phyloP scores from a whole-genome alignment of 2,797 vertebrate genomes.

The Molossus alvarezi region DNA sequence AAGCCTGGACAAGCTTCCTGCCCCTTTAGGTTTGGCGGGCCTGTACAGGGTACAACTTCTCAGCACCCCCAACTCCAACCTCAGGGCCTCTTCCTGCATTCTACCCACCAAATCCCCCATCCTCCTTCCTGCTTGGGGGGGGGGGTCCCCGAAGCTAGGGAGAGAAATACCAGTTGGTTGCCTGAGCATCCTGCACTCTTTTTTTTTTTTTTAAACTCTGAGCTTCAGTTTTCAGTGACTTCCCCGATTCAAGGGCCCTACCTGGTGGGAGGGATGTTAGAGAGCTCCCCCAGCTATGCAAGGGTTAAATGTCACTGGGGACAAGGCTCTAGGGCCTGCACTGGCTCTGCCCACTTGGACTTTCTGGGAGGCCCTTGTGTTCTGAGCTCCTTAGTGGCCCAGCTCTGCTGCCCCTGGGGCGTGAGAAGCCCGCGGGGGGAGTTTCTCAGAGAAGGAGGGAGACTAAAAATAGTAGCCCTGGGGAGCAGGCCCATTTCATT shows the following conservation, averaged over 20 bases:
- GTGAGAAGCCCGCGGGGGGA: slow-evolving; percentile 86
- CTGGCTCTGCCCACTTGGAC: neutral
- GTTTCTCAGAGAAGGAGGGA: slow-evolving; percentile 85
- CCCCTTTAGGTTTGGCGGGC: neutral
- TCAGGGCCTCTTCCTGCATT: neutral
- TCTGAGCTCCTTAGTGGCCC: neutral
- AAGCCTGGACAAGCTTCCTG: neutral
- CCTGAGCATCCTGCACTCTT: too few relatives aligned
- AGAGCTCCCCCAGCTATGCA: neutral
- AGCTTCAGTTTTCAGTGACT: neutral
- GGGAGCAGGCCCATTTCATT: slow-evolving; percentile 70
- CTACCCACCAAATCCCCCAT: neutral
- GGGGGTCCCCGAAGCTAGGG: neutral
- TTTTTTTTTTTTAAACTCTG: neutral
- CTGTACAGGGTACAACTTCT: neutral
- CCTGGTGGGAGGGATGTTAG: neutral
- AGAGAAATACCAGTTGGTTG: neutral
- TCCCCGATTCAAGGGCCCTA: neutral
- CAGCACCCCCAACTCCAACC: neutral
- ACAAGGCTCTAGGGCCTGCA: neutral
- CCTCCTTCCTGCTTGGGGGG: neutral
- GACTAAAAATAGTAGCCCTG: slow-evolving; percentile 86
- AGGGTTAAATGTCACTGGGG: slow-evolving; percentile 61
- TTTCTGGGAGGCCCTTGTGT: neutral
- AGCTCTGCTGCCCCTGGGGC: slow-evolving; percentile 82